Base-by-base conservation (phyloP, 2,113 vertebrate genomes). In the Phalacrocorax carbo region DNA sequence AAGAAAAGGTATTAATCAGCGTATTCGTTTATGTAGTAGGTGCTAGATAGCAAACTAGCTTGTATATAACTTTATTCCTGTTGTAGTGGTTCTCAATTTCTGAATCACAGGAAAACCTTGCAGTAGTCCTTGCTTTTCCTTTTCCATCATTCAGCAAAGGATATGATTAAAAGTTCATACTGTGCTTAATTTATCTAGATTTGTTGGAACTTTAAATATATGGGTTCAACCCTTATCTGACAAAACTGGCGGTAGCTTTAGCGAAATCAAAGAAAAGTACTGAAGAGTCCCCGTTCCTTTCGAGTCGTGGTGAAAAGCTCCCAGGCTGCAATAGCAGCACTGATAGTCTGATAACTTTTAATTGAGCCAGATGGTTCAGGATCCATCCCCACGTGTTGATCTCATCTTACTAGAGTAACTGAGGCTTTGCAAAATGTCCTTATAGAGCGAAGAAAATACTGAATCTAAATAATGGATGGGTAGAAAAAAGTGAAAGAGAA, bases 151-250 rank as follows among this genome's bases (percentile, higher is more conserved):
- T 91, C 70, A 46, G 21, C 78, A 93, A 42, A 94, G 38, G 29
- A 68, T 69, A 38, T 55, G 32, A 87, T 91, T 87, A 94, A 82
- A 86, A 85, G 92, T 90, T 96, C 75, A 72, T 75, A 54, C 57
- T 60, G 61, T 51, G 48, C 57, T 88, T 57, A 66, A 61, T 76
- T 94, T 80, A 25, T 80, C 44, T 72, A 18, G 76, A 87, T 82
- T 23, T 71, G 25, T 89, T 27, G 9, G 46, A 78, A 78, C 51
- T 85, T 96, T 71, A 84, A 78, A 72, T 79, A 46, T 38, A 4
- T 30, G 61, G 52, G 38, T 66, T 90, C 34, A 15, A 36, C 81
- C 52, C 61, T 82, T 68, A 60, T 75, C 52, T 78, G 48, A 42
- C 54, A 89, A 58, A 91, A 52, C 6, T 60, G 77, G 44, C 34